Evolutionary conservation across 2,888 invertebrate genomes (phyloP).

Genomic region (Heliconius sara): DNA sequence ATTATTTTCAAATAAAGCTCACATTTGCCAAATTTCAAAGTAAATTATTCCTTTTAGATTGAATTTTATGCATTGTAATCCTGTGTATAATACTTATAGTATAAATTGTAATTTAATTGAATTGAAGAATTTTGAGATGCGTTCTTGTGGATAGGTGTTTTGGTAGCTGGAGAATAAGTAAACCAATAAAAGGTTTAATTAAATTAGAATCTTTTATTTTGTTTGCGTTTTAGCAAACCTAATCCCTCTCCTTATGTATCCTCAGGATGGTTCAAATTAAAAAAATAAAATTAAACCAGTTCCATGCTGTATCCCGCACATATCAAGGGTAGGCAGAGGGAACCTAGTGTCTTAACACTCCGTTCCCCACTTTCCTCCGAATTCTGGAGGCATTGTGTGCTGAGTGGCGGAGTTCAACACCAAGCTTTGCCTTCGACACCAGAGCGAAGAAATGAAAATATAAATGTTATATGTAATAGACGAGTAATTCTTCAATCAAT

Average conservation of each 20-base stretch:
- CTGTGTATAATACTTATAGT: constrained; percentile 35
- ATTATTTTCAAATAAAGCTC: background rate
- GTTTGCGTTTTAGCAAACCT: background rate
- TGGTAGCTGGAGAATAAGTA: constrained; percentile 40
- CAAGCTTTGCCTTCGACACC: no score
- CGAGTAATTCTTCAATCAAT: no score
- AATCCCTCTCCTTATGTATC: background rate
- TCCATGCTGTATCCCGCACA: no score
- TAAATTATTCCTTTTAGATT: constrained; percentile 16
- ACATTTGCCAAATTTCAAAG: constrained; percentile 20
- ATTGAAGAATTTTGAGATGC: constrained; percentile 23
- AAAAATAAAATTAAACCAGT: background rate
- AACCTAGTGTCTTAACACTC: no score
- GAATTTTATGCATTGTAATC: constrained; percentile 23
- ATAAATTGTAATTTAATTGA: constrained; percentile 36
- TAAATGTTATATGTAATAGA: no score
- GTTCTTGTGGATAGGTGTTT: constrained; percentile 34
- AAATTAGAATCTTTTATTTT: constrained; percentile 31
- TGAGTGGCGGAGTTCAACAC: no score
- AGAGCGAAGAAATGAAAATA: no score
- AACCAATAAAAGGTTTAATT: constrained; percentile 41
- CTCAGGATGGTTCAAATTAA: background rate
- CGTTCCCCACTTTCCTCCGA: no score
- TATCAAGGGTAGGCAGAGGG: no score
- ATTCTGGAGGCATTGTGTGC: no score